A percentile compares a stretch with the other conserved stretches of the same genome.
Conservation (phyloP, 2,888 invertebrate species). For the Drosophila sordidapex region DNA sequence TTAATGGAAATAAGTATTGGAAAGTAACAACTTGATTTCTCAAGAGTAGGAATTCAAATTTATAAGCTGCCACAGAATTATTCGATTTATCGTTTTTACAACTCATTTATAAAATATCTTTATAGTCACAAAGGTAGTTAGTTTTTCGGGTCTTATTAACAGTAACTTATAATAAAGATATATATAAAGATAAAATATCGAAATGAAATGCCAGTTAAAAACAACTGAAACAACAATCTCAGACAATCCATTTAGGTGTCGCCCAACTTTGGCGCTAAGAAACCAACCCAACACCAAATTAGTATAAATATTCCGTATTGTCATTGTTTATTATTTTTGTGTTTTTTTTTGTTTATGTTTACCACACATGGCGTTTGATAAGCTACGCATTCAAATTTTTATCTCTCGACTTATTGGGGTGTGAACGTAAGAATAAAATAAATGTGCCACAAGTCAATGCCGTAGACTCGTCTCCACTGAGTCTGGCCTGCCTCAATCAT, state of each 20-base stretch:
- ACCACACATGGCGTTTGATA: slow-evolving; percentile 14
- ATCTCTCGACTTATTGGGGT: slow-evolving; percentile 3
- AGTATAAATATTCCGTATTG: not conserved
- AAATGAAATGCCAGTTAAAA: not conserved
- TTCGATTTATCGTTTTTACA: not conserved
- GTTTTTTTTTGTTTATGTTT: slow-evolving; percentile 3
- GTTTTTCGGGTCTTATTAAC: not conserved
- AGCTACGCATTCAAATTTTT: slow-evolving; percentile 13
- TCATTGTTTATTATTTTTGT: slow-evolving; percentile 1
- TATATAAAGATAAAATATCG: not conserved
- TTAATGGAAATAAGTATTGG: not conserved
- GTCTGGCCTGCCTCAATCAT: slow-evolving; percentile 11
- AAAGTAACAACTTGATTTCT: not conserved
- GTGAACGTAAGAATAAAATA: slow-evolving; percentile 1
- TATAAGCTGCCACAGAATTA: not conserved
- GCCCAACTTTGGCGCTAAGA: not conserved
- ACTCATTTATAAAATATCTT: not conserved
- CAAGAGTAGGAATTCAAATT: not conserved
- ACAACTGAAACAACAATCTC: slow-evolving; percentile 1
- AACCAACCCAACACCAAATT: not conserved
- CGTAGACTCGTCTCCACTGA: slow-evolving; percentile 13
- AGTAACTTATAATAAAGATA: not conserved
- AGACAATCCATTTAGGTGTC: not conserved
- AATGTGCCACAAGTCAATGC: slow-evolving; percentile 14
- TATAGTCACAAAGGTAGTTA: not conserved